These are phyloP conservation scores for Acanthosepion esculentum DNA, from an alignment of 2,888 invertebrate species.

Conservation along the genomic window DNA sequence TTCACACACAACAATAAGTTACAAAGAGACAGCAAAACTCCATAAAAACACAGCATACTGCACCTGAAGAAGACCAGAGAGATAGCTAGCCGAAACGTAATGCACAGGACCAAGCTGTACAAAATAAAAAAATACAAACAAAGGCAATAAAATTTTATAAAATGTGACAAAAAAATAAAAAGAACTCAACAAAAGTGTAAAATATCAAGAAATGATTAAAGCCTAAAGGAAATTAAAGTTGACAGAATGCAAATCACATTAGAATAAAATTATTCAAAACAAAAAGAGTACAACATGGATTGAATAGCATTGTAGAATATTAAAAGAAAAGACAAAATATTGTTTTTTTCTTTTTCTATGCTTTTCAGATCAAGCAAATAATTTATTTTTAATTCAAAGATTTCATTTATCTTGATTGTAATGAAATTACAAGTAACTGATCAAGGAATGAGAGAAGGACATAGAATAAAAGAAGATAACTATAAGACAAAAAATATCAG, in stretches of 20 bases:
- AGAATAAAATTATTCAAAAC: background rate
- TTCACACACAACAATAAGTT: background rate
- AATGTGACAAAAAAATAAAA: background rate
- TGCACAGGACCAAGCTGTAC: background rate
- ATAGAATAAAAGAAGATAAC: background rate
- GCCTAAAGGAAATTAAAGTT: background rate
- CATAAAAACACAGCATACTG: conserved; percentile 17
- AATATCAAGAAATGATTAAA: background rate
- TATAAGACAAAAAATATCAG: background rate
- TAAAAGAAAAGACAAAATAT: background rate
- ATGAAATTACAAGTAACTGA: background rate
- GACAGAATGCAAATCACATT: background rate
- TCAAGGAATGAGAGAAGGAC: background rate
- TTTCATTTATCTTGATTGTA: background rate
- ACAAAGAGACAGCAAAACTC: background rate
- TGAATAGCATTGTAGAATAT: background rate
- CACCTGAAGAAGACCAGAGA: conserved; percentile 33
- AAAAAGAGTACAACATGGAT: background rate
- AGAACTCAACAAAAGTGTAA: background rate
- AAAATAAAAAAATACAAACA: background rate
- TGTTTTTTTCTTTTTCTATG: background rate
- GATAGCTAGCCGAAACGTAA: conserved; percentile 23
- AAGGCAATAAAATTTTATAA: background rate
- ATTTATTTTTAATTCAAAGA: background rate
- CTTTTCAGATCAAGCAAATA: background rate